A percentile compares a stretch with the other conserved stretches of the same genome.
Evolutionary conservation across 2,888 invertebrate genomes (phyloP).

Genomic region (Pantelozetes paolii): DNA sequence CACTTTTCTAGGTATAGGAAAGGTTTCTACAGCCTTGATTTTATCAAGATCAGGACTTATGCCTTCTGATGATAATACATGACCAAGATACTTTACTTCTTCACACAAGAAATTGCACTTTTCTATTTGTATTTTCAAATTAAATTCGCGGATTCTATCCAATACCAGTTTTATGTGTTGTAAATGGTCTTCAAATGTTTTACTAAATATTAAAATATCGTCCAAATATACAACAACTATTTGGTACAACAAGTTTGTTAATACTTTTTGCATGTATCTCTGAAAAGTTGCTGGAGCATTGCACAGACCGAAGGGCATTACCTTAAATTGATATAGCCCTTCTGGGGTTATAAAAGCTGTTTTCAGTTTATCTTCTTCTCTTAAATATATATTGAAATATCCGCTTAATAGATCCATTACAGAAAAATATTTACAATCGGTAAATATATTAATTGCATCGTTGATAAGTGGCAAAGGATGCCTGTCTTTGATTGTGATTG

Average conservation of each 20-base stretch:
- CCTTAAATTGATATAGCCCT: slow-evolving; percentile 30
- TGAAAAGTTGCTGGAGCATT: slow-evolving; percentile 40
- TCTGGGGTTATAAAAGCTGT: slow-evolving; percentile 34
- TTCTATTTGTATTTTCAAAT: slow-evolving; percentile 36
- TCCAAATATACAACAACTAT: slow-evolving; percentile 27
- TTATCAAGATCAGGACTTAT: background rate
- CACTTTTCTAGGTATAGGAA: background rate
- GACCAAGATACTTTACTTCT: slow-evolving; percentile 7
- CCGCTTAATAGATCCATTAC: slow-evolving; percentile 26
- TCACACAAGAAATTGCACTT: slow-evolving; percentile 1
- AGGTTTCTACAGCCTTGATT: background rate
- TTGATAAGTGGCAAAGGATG: slow-evolving; percentile 36
- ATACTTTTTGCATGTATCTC: background rate
- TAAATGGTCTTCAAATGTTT: slow-evolving; percentile 28
- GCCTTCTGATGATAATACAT: background rate
- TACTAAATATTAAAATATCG: slow-evolving; percentile 34
- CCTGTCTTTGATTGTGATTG: slow-evolving; percentile 7
- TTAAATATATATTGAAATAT: slow-evolving; percentile 28
- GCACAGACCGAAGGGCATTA: slow-evolving; percentile 38
- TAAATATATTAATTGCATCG: slow-evolving; percentile 17
- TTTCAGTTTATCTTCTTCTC: background rate
- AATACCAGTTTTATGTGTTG: slow-evolving; percentile 43
- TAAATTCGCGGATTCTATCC: slow-evolving; percentile 43
- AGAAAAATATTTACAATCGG: background rate
- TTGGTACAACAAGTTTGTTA: background rate